phyloP scores from a whole-genome alignment of 1,140 invertebrate genomes.

The Ceratoteleas bidentatus region DNA sequence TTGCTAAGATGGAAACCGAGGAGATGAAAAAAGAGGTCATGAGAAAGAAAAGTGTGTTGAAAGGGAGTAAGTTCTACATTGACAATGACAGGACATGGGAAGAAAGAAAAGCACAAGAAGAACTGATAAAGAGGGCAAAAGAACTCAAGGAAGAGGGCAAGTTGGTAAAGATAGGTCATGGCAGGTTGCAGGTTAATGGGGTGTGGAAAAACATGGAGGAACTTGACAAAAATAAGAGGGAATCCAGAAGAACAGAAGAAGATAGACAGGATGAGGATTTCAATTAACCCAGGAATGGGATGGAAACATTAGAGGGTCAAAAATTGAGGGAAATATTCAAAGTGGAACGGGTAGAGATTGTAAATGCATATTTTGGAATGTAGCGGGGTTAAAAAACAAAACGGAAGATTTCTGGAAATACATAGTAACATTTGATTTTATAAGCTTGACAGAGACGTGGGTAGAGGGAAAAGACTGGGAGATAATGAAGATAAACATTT shows the following conservation, averaged over 20 bases:
- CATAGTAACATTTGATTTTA: neutral
- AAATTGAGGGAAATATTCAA: too few species aligned
- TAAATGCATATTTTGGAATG: too few species aligned
- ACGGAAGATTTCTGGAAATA: neutral
- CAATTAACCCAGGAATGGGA: too few species aligned
- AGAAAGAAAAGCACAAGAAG: constrained; percentile 4
- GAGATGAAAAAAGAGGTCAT: constrained; percentile 39
- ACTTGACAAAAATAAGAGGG: too few species aligned
- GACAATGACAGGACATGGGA: constrained; percentile 16
- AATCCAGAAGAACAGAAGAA: too few species aligned
- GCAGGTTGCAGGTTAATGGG: neutral
- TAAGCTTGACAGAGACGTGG: constrained; percentile 21
- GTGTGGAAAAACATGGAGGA: neutral
- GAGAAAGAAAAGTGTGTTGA: constrained; percentile 32
- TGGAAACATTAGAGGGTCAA: too few species aligned
- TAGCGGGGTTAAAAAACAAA: neutral
- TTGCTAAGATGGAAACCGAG: constrained; percentile 3
- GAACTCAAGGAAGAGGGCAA: constrained; percentile 3
- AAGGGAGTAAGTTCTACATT: constrained; percentile 22
- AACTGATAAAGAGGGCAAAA: neutral
- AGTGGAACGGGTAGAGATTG: too few species aligned
- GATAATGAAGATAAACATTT: constrained; percentile 12
- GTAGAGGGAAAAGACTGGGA: constrained; percentile 23
- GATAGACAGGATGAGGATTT: too few species aligned
- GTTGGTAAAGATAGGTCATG: neutral